Percentiles rank a stretch among this genome's conserved stretches.
These are phyloP conservation scores for Dinomys branickii DNA, from an alignment of 2,113 vertebrate species.

Conservation along the genomic window DNA sequence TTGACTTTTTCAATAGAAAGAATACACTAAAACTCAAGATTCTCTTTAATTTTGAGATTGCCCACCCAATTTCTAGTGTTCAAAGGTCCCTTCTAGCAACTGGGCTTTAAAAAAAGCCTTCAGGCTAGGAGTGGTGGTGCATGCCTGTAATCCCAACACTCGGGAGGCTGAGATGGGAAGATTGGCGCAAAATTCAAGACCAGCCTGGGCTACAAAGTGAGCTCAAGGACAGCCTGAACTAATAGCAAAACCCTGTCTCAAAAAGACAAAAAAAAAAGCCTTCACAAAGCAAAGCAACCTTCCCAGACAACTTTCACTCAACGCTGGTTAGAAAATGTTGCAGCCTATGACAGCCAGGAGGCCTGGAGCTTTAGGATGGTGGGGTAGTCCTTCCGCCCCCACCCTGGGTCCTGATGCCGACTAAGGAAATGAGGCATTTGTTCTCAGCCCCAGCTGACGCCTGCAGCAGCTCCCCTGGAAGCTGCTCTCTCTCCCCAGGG, in stretches of 20 bases:
- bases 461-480: constrained; percentile 58
- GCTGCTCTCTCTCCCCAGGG: constrained; percentile 71
- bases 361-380: accelerated
- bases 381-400: accelerated
- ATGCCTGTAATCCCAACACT: too few species aligned
- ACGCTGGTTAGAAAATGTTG: not conserved
- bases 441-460: constrained; percentile 46
- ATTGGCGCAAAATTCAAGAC: too few species aligned
- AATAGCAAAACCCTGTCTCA: too few species aligned
- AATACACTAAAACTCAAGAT: not conserved
- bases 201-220: too few species aligned
- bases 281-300: not conserved
- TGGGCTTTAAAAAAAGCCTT: not conserved
- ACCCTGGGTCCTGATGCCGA: accelerated
- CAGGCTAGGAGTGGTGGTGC: too few species aligned
- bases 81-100: not conserved
- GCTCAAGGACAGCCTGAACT: too few species aligned
- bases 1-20: not conserved
- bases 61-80: not conserved
- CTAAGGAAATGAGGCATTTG: accelerated
- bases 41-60: not conserved
- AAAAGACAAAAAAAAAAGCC: too few species aligned
- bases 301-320: not conserved
- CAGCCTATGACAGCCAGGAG: not conserved
- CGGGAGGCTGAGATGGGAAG: too few species aligned